phyloP scores from a whole-genome alignment of 2,113 vertebrate genomes.

The Bos javanicus region DNA sequence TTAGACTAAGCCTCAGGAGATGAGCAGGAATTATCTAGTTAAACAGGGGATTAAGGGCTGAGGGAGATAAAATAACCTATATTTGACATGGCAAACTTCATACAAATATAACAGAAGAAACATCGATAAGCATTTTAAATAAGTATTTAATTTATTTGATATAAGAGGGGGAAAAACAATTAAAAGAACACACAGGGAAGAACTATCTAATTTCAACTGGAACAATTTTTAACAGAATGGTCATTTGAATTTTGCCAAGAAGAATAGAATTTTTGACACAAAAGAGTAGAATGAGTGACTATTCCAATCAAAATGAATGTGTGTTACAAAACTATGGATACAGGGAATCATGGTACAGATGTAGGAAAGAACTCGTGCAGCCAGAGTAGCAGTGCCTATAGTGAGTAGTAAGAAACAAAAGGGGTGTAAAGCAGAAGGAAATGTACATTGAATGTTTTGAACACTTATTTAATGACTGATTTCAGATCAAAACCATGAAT shows the following conservation, averaged over 20 bases:
- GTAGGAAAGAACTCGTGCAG: not conserved
- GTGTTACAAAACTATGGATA: not conserved
- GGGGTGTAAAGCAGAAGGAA: not conserved
- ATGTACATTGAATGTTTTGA: not conserved
- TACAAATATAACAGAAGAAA: not conserved
- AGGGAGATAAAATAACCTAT: not conserved
- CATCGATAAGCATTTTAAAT: not conserved
- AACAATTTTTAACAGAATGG: not conserved
- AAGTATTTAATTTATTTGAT: not conserved
- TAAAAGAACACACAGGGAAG: not conserved
- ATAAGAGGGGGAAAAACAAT: not conserved
- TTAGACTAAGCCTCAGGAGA: not conserved
- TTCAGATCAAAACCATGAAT: slow-evolving; percentile 7
- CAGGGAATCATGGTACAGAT: not conserved
- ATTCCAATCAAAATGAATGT: not conserved
- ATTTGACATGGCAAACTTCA: not conserved
- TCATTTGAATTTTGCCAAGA: not conserved
- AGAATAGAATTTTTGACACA: not conserved
- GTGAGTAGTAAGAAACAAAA: not conserved
- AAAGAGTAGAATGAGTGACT: not conserved
- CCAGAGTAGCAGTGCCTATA: not conserved
- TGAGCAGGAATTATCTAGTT: not conserved
- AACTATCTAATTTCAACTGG: not conserved
- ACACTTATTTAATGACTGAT: not conserved
- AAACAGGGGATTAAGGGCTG: not conserved